Conservation (phyloP, 2,113 vertebrate species). For the Brachypteracias leptosomus region DNA sequence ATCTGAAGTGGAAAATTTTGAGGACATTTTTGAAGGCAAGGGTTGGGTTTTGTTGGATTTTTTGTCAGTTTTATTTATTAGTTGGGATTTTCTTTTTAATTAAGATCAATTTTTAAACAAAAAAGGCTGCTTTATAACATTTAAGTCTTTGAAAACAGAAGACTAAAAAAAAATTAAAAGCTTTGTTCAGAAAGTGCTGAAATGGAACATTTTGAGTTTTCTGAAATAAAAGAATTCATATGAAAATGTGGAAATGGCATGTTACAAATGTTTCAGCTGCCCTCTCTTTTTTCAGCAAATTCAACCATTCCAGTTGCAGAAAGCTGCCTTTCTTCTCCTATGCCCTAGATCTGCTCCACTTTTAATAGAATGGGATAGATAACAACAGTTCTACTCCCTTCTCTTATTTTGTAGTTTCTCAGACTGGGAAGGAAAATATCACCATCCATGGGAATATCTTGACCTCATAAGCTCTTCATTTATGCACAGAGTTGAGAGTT, state of each 20-base stretch:
- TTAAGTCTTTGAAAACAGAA: slow-evolving; percentile 40
- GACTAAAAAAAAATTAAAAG: not conserved
- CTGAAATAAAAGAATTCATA: not conserved
- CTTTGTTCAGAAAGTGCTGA: slow-evolving; percentile 45
- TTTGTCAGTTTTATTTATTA: slow-evolving; percentile 39
- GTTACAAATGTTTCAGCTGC: not conserved
- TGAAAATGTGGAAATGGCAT: not conserved
- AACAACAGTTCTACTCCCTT: not conserved
- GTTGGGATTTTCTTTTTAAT: slow-evolving; percentile 34
- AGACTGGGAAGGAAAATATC: not conserved
- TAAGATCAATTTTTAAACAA: slow-evolving; percentile 41
- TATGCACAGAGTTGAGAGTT: not conserved
- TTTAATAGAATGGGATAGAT: not conserved
- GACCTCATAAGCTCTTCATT: not conserved
- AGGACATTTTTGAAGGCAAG: not conserved
- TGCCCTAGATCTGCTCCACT: not conserved
- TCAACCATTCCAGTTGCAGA: not conserved
- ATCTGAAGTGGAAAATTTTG: not conserved
- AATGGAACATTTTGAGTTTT: slow-evolving; percentile 27
- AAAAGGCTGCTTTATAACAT: slow-evolving; percentile 8
- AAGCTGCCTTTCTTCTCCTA: not conserved
- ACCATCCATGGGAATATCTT: not conserved
- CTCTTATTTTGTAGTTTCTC: not conserved
- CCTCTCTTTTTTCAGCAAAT: not conserved
- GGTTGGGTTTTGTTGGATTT: not conserved